Percentiles rank a stretch among this genome's conserved stretches.
These are phyloP conservation scores for Bombus huntii DNA, from an alignment of 1,140 invertebrate genomes.

Conservation along the genomic window DNA sequence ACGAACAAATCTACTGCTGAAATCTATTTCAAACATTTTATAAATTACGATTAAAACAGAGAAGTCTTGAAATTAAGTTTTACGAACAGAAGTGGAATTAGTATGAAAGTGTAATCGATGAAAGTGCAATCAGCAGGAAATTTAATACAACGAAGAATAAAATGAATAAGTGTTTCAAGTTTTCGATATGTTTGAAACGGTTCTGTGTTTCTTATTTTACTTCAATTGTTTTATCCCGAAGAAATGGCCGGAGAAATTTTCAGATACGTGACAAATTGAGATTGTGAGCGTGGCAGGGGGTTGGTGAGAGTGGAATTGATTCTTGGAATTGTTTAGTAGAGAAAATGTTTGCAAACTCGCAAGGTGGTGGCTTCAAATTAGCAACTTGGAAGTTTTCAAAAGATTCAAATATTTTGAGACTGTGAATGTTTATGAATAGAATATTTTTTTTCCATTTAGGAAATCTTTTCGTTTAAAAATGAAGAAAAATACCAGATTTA, in stretches of 20 bases:
- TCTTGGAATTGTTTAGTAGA: not conserved
- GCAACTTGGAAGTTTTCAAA: not conserved
- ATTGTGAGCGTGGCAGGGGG: not conserved
- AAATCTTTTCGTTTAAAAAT: not conserved
- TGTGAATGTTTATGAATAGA: no score
- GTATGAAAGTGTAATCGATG: not conserved
- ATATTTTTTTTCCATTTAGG: not conserved
- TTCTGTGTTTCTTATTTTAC: not conserved
- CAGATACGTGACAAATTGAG: not conserved
- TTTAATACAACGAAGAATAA: not conserved
- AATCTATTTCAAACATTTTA: not conserved
- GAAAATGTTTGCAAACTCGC: not conserved
- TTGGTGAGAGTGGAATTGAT: not conserved
- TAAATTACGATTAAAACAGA: not conserved
- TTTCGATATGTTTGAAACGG: not conserved
- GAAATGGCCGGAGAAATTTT: not conserved
- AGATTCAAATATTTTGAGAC: not conserved
- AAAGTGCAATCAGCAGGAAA: not conserved
- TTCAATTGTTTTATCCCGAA: not conserved
- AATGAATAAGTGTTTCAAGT: not conserved
- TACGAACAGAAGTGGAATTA: not conserved
- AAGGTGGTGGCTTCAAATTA: not conserved
- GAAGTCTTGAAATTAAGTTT: not conserved
- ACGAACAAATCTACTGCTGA: not conserved
- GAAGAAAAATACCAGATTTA: not conserved